phyloP scores from a whole-genome alignment of 37 sponge, comb jelly and placozoan genomes.

The Aphrocallistes beatrix region DNA sequence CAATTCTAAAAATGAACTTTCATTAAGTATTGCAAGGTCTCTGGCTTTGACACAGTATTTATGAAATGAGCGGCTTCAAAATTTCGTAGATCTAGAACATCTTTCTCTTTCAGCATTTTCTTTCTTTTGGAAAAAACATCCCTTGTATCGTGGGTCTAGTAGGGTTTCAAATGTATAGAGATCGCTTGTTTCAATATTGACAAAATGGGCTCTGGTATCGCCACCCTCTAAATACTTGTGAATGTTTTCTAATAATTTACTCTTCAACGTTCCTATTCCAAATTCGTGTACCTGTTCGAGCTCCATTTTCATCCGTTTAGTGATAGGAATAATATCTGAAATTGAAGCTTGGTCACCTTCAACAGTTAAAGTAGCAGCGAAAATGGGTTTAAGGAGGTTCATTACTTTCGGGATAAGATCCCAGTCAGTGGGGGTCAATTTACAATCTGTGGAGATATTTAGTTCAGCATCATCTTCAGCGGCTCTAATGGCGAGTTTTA shows the following conservation, averaged over 20 bases:
- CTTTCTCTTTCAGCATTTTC: constrained; percentile 13
- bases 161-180: neutral
- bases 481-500: neutral
- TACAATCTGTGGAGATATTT: constrained; percentile 8
- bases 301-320: constrained; percentile 16
- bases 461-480: constrained; percentile 17
- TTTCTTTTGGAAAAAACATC: neutral
- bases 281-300: constrained; percentile 12
- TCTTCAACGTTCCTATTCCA: neutral
- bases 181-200: constrained; percentile 6
- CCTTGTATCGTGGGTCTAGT: constrained; percentile 2
- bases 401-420: constrained; percentile 5
- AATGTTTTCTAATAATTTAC: constrained; percentile 11
- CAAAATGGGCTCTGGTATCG: neutral
- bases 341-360: constrained; percentile 10
- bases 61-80: neutral
- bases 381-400: neutral
- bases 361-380: neutral
- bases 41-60: neutral
- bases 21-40: neutral
- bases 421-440: constrained; percentile 2
- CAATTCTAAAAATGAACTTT: neutral
- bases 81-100: neutral
- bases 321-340: constrained; percentile 16
- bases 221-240: constrained; percentile 16